Percentiles rank a stretch among this genome's conserved stretches.
phyloP scores from a whole-genome alignment of 2,888 invertebrate genomes.

The Syrphus vitripennis region DNA sequence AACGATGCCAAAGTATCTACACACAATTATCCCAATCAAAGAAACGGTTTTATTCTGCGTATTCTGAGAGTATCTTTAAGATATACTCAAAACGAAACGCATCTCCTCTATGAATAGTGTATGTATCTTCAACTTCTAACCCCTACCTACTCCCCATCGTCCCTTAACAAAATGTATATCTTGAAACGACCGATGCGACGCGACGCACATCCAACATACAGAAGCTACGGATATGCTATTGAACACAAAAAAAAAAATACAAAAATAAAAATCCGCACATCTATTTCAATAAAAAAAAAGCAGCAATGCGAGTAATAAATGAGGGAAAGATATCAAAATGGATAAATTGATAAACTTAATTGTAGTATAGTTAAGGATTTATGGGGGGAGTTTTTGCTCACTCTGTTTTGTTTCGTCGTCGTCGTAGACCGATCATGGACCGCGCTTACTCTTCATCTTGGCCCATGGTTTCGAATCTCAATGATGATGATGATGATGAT shows the following conservation, averaged over 20 bases:
- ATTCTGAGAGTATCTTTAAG: slow-evolving; percentile 1
- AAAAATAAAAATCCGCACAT: slow-evolving; percentile 54
- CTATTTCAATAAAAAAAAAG: slow-evolving; percentile 55
- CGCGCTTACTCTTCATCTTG: neutral
- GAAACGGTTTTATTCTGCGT: slow-evolving; percentile 30
- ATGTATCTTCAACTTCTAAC: neutral
- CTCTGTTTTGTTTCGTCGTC: neutral
- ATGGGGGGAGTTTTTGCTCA: slow-evolving; percentile 64
- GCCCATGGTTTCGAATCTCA: neutral
- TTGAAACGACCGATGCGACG: neutral
- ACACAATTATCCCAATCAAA: slow-evolving; percentile 66
- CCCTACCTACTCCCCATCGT: neutral
- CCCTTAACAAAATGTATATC: slow-evolving; percentile 3
- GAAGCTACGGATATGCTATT: slow-evolving; percentile 44
- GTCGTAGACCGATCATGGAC: neutral
- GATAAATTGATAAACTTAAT: slow-evolving; percentile 72
- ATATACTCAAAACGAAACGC: slow-evolving; percentile 25
- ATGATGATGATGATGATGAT: neutral
- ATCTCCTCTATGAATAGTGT: slow-evolving; percentile 15
- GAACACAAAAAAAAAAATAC: slow-evolving; percentile 41
- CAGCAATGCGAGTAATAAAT: slow-evolving; percentile 64
- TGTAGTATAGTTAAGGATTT: slow-evolving; percentile 71
- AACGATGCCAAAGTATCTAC: slow-evolving; percentile 58
- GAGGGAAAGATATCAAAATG: slow-evolving; percentile 70
- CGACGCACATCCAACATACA: slow-evolving; percentile 14